Base-by-base conservation (phyloP, 1,140 invertebrate species). In the Myzus persicae region DNA sequence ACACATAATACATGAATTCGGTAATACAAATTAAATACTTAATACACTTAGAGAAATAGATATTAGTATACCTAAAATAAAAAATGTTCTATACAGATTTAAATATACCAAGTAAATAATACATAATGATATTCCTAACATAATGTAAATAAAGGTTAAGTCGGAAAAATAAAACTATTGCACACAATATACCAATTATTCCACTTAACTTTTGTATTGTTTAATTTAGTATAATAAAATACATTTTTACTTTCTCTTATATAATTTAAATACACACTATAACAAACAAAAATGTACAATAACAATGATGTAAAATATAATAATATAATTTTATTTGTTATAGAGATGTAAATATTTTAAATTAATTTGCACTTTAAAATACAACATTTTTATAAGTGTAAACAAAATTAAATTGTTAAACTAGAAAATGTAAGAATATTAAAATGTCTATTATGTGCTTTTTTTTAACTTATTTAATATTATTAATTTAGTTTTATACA, bases 1-100 rank as follows among this genome's bases (percentile, higher is more conserved):
- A 91, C 59, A 91, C 67, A 91, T 91, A 91, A 91, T 91, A 91
- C 90, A 91, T 91, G 31, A 90, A 40, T 46, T 91, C 20, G 42
- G 90, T 81, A 91, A 91, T 91, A 44, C 26, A 91, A 54, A 90
- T 59, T 26, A 31, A 89, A 40, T 54, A 54, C 31, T 54, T 36
- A 54, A 59, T 90, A 90, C 48, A 54, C 5, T 89, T 54, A 51
- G 5, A 90, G 40, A 48, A 38, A 90, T 42, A 90, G 5, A 59
- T 54, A 31, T 38, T 54, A 48, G 46, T 40, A 51, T 22, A 40
- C 54, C 26, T 31, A 31, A 54, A 24, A 40, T 38, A 54, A 26
- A 40, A 90, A 38, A 90, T 89, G 46, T 89, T 54, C 42, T 59
- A 59, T 54, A 90, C 48, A 90, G 48, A 40, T 90, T 88, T 48